phyloP scores from a whole-genome alignment of 2,113 vertebrate genomes.

The Manacus vitellinus region DNA sequence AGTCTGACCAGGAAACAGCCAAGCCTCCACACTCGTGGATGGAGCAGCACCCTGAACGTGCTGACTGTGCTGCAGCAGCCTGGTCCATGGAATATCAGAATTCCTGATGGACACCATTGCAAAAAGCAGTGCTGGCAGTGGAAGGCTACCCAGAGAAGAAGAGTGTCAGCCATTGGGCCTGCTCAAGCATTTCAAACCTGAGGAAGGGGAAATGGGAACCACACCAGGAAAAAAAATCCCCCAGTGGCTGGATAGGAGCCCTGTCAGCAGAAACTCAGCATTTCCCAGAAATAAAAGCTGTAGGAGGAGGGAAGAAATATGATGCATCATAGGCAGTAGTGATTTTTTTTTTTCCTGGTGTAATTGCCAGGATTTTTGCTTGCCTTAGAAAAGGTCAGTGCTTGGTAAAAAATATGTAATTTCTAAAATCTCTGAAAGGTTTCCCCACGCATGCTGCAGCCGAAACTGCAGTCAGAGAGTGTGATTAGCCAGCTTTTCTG shows the following conservation, averaged over 20 bases:
- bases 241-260: neutral
- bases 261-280: neutral
- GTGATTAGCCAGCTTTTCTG: neutral
- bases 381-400: neutral
- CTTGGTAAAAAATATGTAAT: neutral
- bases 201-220: neutral
- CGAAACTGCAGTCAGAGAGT: neutral
- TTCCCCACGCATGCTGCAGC: accelerated
- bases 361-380: neutral
- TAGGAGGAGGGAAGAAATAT: neutral
- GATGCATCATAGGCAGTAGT: neutral
- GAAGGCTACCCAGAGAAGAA: neutral
- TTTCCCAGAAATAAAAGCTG: neutral
- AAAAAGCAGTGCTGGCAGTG: neutral
- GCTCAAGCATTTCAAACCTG: neutral
- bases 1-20: neutral
- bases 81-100: accelerated
- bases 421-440: neutral
- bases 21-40: accelerated
- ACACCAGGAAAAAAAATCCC: neutral
- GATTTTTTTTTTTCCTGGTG: neutral
- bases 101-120: neutral
- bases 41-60: neutral
- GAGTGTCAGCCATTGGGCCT: neutral
- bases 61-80: neutral